Base-by-base conservation (phyloP, 1,140 invertebrate species). In the Steinernema feltiae region DNA sequence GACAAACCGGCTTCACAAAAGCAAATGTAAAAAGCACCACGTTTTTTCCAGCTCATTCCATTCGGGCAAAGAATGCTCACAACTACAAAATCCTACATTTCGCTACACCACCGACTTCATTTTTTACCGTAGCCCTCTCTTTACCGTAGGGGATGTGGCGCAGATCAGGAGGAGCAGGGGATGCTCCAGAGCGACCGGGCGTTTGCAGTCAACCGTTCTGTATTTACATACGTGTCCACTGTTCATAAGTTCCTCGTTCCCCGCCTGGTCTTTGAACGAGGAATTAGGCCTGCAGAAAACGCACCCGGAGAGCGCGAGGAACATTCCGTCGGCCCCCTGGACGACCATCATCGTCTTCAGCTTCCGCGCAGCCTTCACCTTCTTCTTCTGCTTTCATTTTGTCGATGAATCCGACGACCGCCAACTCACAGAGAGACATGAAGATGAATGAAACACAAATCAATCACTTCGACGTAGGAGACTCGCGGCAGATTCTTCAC, bases 381-480 rank as follows among this genome's bases (percentile, higher is more conserved):
- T 76, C 27, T 71, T 63, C 35, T 75, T 48, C 69, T 81, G 69
- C 18, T 74, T 82, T 71, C 15, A 81, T 70, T 70, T 82, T 82
- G 79, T 83, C 81, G 17, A 82, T 41, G 32, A 76, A 83, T 7
- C 81, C 81, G 41, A 82, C 74, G 27, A 82, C 72, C 29, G 81
- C 81, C 77, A 82, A 73, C 69, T 82, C 81, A 29, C 76, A 81
- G 24, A 82, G 46, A 0, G 81, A 82, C 32, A 81, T 31, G 69
- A 82, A 82, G 18, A 82, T 83, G 71, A 82, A 82, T 1, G 79
- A 75, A 48, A 83, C 82, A 82, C 30, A 82, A 24, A 35, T 82
- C 81, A 35, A 83, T 77, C 29, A 76, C 79, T 63, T 82, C 83
- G 21, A 82, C 77, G 48, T 82, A 82, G 69, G 76, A 79, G 31